A percentile compares a stretch with the other conserved stretches of the same genome.
These are phyloP conservation scores for Lithobates pipiens DNA, from an alignment of 2,797 vertebrate genomes.

Conservation along the genomic window DNA sequence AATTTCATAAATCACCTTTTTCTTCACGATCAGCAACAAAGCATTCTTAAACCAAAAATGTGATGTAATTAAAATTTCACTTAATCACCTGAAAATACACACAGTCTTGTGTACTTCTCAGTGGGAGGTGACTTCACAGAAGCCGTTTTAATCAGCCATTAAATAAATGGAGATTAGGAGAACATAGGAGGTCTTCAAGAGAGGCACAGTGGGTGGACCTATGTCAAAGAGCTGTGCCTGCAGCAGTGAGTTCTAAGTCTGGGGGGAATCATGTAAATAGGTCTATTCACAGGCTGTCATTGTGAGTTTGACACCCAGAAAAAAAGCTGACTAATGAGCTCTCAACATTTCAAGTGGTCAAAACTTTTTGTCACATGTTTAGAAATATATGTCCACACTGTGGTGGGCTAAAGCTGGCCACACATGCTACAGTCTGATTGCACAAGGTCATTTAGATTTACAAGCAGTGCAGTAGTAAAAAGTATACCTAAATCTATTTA, in stretches of 20 bases:
- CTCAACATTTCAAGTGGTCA: background rate
- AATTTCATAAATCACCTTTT: background rate
- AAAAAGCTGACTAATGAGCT: background rate
- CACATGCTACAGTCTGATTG: too few species aligned
- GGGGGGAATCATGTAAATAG: background rate
- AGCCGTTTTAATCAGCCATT: constrained; percentile 42
- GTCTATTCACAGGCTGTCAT: background rate
- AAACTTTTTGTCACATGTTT: background rate
- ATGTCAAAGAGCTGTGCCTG: background rate
- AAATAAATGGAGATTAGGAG: constrained; percentile 44
- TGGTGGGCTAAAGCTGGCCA: too few species aligned
- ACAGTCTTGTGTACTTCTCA: constrained; percentile 40
- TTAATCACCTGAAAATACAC: constrained; percentile 42
- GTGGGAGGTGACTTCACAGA: constrained; percentile 35
- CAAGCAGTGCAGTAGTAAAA: too few species aligned
- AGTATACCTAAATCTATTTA: too few species aligned
- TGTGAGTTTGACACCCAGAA: constrained; percentile 1
- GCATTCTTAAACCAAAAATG: constrained; percentile 12
- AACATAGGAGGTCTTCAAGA: constrained; percentile 40
- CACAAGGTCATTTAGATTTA: too few species aligned
- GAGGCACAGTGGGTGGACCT: constrained; percentile 14
- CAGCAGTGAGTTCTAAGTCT: constrained; percentile 1
- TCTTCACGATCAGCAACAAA: background rate
- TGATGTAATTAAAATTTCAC: constrained; percentile 20
- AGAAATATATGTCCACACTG: background rate